phyloP scores from a whole-genome alignment of 2,888 invertebrate genomes.

The Prosapia bicincta region DNA sequence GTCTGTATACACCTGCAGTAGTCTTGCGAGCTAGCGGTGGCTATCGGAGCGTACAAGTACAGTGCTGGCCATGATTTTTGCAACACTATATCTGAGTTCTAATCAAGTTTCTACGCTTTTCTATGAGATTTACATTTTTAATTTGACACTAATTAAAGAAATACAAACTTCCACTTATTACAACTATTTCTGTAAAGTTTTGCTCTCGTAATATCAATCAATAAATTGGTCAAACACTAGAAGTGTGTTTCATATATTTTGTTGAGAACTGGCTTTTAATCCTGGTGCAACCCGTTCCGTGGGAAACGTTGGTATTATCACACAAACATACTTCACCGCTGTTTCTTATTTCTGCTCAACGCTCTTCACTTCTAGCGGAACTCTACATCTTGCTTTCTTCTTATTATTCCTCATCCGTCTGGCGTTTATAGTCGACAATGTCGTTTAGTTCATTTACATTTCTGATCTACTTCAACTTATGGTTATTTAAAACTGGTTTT shows the following conservation, averaged over 20 bases:
- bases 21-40: slow-evolving; percentile 17
- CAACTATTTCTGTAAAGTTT: too few species aligned
- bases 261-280: not conserved
- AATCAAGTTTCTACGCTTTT: not conserved
- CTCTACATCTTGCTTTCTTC: not conserved
- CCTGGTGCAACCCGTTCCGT: slow-evolving; percentile 21
- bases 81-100: not conserved
- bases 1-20: slow-evolving; percentile 21
- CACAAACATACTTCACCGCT: slow-evolving; percentile 5
- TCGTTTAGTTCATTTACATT: not conserved
- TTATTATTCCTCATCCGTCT: not conserved
- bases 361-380: not conserved
- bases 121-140: not conserved
- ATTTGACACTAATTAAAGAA: too few species aligned
- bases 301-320: slow-evolving; percentile 28
- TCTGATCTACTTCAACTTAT: not conserved
- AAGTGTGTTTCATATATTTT: not conserved
- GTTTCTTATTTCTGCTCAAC: slow-evolving; percentile 13
- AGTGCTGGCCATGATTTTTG: not conserved
- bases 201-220: not conserved
- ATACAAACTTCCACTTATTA: too few species aligned
- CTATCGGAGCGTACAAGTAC: slow-evolving; percentile 24
- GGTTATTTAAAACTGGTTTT: slow-evolving; percentile 2
- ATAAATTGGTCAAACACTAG: not conserved
- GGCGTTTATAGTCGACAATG: not conserved